Percentiles rank a stretch among this genome's conserved stretches.
Evolutionary conservation across 1,140 invertebrate species (phyloP).

Genomic region (Leptinotarsa undecemlineata): DNA sequence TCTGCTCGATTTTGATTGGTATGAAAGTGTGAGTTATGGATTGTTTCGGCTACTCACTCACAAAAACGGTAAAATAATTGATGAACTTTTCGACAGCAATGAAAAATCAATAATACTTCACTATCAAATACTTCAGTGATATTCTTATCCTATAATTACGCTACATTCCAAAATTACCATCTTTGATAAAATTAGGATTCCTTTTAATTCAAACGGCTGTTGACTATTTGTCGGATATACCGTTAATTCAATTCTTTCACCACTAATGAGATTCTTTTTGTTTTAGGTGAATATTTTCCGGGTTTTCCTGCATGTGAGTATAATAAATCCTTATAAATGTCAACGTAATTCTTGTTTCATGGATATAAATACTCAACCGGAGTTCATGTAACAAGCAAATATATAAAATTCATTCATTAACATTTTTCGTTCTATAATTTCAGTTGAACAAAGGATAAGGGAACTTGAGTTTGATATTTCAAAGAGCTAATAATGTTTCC

Average conservation of each 20-base stretch:
- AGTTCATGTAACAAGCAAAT: constrained; percentile 5
- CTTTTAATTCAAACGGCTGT: no score
- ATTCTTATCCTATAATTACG: no score
- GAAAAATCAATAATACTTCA: neutral
- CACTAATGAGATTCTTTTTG: constrained; percentile 1
- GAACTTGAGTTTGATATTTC: no score
- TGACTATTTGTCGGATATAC: neutral
- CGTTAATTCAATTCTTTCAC: neutral
- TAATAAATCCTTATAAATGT: neutral
- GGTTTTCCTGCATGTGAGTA: constrained; percentile 2
- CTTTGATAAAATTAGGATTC: no score
- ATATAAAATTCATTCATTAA: constrained; percentile 1
- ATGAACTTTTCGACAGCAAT: neutral
- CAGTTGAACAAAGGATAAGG: neutral
- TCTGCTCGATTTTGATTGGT: no score
- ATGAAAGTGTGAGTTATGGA: no score
- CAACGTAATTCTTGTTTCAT: constrained; percentile 4
- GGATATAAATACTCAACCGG: constrained; percentile 7
- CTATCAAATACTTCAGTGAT: no score
- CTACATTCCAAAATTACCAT: no score
- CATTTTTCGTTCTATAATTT: neutral
- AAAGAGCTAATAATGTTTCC: no score
- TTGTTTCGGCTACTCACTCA: no score
- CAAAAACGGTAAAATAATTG: neutral
- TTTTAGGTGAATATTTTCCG: neutral